A percentile compares a stretch with the other conserved stretches of the same genome.
Conservation (phyloP, 2,888 invertebrate genomes). For the Xestia rhomboidea region DNA sequence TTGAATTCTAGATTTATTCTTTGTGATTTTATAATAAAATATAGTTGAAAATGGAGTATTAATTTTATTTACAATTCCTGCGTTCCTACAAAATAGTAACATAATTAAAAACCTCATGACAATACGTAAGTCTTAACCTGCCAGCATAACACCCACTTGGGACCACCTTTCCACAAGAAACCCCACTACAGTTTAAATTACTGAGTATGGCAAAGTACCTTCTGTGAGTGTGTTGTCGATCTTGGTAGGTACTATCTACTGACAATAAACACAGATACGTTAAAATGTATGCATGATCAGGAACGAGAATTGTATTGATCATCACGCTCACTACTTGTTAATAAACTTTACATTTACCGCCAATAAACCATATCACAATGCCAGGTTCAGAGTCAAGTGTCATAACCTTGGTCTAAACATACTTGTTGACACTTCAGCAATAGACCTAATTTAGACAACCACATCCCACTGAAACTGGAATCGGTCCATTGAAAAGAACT, state of each 20-base stretch:
- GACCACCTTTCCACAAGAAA: background rate
- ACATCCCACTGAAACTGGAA: background rate
- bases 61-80: conserved; percentile 60
- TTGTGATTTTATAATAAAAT: conserved; percentile 94
- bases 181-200: background rate
- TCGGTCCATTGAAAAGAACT: background rate
- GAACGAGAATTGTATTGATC: background rate
- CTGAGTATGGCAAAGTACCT: background rate
- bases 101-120: background rate
- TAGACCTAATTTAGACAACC: background rate
- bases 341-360: background rate
- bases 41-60: conserved; percentile 85
- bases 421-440: background rate
- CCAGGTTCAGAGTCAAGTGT: background rate
- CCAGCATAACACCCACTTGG: background rate
- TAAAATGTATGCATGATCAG: background rate
- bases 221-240: background rate
- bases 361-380: background rate
- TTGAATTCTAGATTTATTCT: conserved; percentile 93
- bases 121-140: background rate
- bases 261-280: background rate
- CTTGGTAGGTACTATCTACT: background rate
- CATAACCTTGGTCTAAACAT: background rate
- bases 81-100: background rate
- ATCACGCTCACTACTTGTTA: background rate